Conservation (phyloP, 92 coral and sea anemone genomes). For the Bergia sp. region DNA sequence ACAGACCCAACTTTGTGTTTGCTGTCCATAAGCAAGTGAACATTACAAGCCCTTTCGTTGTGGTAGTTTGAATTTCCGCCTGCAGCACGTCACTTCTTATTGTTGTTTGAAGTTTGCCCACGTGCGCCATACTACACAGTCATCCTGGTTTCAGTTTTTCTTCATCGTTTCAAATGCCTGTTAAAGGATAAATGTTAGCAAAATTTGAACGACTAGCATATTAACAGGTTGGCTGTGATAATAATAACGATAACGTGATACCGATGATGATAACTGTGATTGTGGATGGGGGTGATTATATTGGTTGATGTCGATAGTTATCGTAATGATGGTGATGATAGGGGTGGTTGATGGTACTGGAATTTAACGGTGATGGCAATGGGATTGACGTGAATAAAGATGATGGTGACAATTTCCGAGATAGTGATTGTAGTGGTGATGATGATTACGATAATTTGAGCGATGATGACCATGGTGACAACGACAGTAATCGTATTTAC, state of each 20-base stretch:
- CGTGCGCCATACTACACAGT: not conserved
- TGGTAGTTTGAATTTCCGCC: too few species aligned
- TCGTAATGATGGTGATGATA: not conserved
- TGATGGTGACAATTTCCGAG: too few species aligned
- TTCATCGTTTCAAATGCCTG: constrained; percentile 37
- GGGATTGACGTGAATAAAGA: not conserved
- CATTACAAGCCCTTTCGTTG: too few species aligned
- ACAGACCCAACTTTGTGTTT: too few species aligned
- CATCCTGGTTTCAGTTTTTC: constrained; percentile 9
- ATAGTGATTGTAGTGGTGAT: not conserved
- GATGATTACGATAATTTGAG: not conserved
- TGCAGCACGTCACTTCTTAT: too few species aligned
- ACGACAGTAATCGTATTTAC: not conserved
- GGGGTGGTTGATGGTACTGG: not conserved
- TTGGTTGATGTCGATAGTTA: not conserved
- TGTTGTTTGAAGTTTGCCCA: too few species aligned
- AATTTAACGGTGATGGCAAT: not conserved
- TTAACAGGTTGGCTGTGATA: not conserved
- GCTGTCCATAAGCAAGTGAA: too few species aligned
- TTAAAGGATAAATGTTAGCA: not conserved
- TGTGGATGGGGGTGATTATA: not conserved
- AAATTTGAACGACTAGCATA: not conserved
- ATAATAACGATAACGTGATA: not conserved
- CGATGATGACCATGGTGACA: not conserved
- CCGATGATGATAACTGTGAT: not conserved